Conservation (phyloP, 2,888 invertebrate species). For the Trichogramma evanescens region DNA sequence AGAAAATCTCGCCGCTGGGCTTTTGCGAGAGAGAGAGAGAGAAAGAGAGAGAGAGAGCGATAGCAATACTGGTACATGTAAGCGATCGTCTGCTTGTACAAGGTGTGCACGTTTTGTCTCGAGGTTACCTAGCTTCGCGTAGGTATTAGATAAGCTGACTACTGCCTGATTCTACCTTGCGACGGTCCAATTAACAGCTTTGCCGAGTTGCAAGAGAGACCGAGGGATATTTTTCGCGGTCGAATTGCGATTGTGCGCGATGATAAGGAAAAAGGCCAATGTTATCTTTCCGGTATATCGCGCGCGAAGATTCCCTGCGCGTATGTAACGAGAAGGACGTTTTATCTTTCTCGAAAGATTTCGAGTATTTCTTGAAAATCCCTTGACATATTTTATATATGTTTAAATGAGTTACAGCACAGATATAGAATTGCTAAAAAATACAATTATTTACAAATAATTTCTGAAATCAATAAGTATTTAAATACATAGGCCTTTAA, state of each 20-base stretch:
- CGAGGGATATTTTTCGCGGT: background rate
- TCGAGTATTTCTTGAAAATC: no score
- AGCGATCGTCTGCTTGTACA: background rate
- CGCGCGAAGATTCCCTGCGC: no score
- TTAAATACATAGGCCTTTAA: no score
- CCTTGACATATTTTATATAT: no score
- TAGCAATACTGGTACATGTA: background rate
- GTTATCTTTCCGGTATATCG: slow-evolving; percentile 1
- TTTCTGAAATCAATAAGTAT: no score
- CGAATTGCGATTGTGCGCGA: slow-evolving; percentile 3
- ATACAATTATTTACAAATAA: no score
- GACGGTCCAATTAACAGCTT: slow-evolving; percentile 19
- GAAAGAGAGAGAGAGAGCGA: background rate
- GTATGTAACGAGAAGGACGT: no score
- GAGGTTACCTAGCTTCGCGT: slow-evolving; percentile 6
- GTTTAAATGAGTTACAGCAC: no score
- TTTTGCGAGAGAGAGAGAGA: slow-evolving; percentile 15
- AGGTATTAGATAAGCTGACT: slow-evolving; percentile 20
- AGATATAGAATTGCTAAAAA: no score
- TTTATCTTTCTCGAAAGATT: no score
- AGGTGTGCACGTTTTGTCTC: background rate
- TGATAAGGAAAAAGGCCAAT: background rate
- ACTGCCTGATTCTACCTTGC: background rate
- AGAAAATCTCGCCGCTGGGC: slow-evolving; percentile 38
- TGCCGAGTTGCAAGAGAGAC: slow-evolving; percentile 9